Evolutionary conservation across 2,888 invertebrate genomes (phyloP).

Genomic region (Macrosoma leucophasiata): DNA sequence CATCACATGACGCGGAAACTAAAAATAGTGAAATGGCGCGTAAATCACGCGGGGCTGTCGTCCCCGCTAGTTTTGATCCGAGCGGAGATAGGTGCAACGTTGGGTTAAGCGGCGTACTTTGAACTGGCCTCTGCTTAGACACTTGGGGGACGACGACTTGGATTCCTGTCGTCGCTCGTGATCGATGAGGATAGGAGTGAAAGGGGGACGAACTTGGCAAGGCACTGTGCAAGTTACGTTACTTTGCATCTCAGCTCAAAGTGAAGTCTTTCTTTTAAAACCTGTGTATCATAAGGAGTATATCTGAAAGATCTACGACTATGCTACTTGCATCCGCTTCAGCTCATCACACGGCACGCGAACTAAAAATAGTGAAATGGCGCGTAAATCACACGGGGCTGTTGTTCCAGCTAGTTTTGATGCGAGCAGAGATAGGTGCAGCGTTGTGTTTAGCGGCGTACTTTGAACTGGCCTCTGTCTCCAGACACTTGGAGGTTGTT

Average conservation of each 20-base stretch:
- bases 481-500: slow-evolving; percentile 7
- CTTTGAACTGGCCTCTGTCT: slow-evolving; percentile 25
- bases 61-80: slow-evolving; percentile 23
- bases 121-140: too few relatives aligned
- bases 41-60: slow-evolving; percentile 31
- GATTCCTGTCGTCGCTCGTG: too few relatives aligned
- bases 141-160: too few relatives aligned
- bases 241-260: too few relatives aligned
- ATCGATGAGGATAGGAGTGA: too few relatives aligned
- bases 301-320: too few relatives aligned
- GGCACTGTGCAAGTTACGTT: too few relatives aligned
- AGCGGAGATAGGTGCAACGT: slow-evolving; percentile 23
- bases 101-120: too few relatives aligned
- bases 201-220: too few relatives aligned
- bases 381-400: slow-evolving; percentile 31
- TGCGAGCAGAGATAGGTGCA: slow-evolving; percentile 23
- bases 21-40: slow-evolving; percentile 34
- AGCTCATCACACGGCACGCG: slow-evolving; percentile 24
- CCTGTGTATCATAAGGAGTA: too few relatives aligned
- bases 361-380: slow-evolving; percentile 34
- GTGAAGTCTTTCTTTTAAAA: too few relatives aligned
- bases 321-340: too few relatives aligned
- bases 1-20: slow-evolving; percentile 27
- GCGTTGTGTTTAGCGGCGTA: slow-evolving; percentile 22
- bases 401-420: slow-evolving; percentile 25